Evolutionary conservation across 2,797 vertebrate genomes (phyloP), one percentile per base, ranked within the genome.

Genomic region (Nyctalus aviator): DNA sequence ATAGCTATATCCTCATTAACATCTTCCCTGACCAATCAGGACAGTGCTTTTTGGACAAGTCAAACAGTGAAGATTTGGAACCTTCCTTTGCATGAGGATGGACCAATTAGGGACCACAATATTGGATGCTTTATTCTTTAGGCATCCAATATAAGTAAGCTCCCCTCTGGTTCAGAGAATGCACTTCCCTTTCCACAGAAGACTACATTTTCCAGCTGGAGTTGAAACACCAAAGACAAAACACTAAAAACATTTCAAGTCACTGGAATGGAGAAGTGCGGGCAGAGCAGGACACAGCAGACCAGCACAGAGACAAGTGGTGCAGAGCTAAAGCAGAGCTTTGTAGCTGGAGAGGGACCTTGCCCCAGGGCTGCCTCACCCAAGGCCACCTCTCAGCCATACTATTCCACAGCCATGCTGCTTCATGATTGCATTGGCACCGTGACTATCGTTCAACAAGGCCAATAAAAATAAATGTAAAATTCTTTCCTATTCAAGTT

Each of bases 381-480:
- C 35, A 69, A 37, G 35, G 35, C 35, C 35, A 69, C 20, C 35
- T 35, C 46, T 53, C 11, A 8, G 75, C n/a, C 32, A 15, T 35
- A 25, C 21, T 14, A 10, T 55, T 35, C 75, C 75, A 35, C 48
- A 55, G 50, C 7, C 46, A 3, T 25, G 21, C 23, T 44, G 23
- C 35, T 72, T 55, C 50, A 77, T 25, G 21, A 77, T 2, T 77
- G 75, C 32, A 77, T 23, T 55, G 13, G 75, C 75, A 77, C n/a
- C 4, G 4, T 32, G 12, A 55, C 12, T 50, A 55, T 5, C 2
- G 4, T 21, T 25, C 23, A 53, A 55, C 75, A 55, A 21, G 3
- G 10, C 55, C 79, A 77, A 7, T 71, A 73, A 96, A 96, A 95
- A 88, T 69, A 90, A 95, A 84, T 44, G 57, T n/a, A 50, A 92